Evolutionary conservation across 2,113 vertebrate genomes (phyloP), one percentile per base, ranked within the genome.

Genomic region (Oryzias woworae): DNA sequence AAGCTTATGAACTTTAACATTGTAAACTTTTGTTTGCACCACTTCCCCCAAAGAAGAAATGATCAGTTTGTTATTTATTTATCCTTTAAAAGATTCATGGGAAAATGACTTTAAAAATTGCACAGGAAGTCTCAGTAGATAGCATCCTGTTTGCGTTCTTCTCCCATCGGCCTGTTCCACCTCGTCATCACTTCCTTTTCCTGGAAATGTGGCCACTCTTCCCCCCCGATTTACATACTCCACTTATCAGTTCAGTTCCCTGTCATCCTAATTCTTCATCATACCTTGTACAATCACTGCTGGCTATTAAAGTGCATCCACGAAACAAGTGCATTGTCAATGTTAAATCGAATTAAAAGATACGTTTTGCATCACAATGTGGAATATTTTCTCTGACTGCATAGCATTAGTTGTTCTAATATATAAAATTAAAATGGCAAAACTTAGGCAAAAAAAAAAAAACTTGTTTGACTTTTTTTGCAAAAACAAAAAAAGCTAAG

Each of bases 101-200:
- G 77, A 85, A 85, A 81, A 73, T 41, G 14, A 75, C 84, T 88
- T 81, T 73, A 85, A 85, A 88, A 83, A 84, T 57, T 72, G 75
- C 83, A 85, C 88, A 88, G 89, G 90, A 92, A 90, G 87, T 81
- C 78, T 72, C 82, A 85, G 81, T 79, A 91, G 81, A 86, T 76
- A 66, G 82, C 90, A 91, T 92, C 91, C 90, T 92, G 91, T 92
- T 91, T 92, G 87, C 59, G 78, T 82, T 78, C 78, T 82, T 78
- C 78, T 88, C 85, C 81, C 55, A 77, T 83, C 75, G 10, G 79
- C 66, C 77, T 23, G 62, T 84, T 85, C 85, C 86, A 81, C 81
- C 85, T 78, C 85, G 74, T 91, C 90, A 92, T 73, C 72, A 81
- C 84, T 92, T 92, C 90, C 90, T 78, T 89, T 88, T 91, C 89